A percentile compares a stretch with the other conserved stretches of the same genome.
Conservation (phyloP, 2,888 invertebrate genomes). For the Eilema griseolum region DNA sequence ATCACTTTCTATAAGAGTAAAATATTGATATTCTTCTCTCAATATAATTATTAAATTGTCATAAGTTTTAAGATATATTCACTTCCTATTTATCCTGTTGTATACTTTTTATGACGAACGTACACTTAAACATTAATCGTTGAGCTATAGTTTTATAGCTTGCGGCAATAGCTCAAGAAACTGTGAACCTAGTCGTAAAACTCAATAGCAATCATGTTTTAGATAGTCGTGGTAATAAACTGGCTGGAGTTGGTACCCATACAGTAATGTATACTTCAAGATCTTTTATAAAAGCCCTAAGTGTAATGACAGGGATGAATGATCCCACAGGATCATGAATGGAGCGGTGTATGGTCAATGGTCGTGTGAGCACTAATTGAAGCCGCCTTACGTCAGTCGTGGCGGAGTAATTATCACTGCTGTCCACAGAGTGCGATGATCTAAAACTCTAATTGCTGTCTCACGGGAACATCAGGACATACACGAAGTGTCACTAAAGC, state of each 20-base stretch:
- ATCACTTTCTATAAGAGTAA: no score
- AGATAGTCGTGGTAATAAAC: constrained; percentile 9
- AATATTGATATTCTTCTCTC: no score
- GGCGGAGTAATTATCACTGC: constrained; percentile 70
- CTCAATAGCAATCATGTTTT: constrained; percentile 14
- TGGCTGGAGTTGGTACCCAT: neutral
- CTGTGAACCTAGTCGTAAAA: neutral
- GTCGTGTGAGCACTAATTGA: constrained; percentile 65
- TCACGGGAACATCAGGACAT: constrained; percentile 31
- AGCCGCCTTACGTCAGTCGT: constrained; percentile 54
- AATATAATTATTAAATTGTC: no score
- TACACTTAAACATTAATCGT: neutral
- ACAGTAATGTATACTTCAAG: neutral
- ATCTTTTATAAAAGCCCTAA: constrained; percentile 41
- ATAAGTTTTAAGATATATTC: neutral
- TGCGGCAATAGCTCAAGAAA: constrained; percentile 1
- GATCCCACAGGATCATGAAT: constrained; percentile 67
- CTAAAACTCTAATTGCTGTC: constrained; percentile 55
- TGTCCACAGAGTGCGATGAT: constrained; percentile 23
- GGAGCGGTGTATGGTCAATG: constrained; percentile 64
- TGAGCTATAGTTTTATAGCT: neutral
- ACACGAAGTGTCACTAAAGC: neutral
- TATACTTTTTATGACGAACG: neutral
- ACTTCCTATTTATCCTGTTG: neutral
- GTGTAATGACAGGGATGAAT: constrained; percentile 68